These are phyloP conservation scores for Phrynosoma blainvillii DNA, from an alignment of 2,113 vertebrate species.

Conservation along the genomic window DNA sequence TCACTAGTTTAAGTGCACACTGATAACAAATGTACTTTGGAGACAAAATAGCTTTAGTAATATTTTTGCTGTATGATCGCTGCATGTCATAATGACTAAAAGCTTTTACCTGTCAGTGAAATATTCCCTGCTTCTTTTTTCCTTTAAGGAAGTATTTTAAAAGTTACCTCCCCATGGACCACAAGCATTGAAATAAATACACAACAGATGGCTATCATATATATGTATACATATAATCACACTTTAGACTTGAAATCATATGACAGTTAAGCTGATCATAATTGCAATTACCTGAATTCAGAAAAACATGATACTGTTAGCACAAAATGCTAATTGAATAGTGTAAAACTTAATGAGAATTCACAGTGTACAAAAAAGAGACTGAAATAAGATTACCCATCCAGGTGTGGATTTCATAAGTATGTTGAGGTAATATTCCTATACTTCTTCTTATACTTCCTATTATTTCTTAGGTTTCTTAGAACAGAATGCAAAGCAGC, in stretches of 20 bases:
- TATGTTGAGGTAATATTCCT: no score
- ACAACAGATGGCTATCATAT: conserved; percentile 32
- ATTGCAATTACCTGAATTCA: conserved; percentile 37
- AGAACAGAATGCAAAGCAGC: no score
- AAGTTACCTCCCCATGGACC: conserved; percentile 67
- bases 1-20: conserved; percentile 80
- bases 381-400: no score
- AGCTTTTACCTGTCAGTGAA: conserved; percentile 78
- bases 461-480: neutral
- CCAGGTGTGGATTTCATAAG: no score
- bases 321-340: conserved; percentile 38
- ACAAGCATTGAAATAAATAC: conserved; percentile 42
- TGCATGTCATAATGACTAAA: conserved; percentile 78
- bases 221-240: conserved; percentile 22
- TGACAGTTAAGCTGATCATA: neutral
- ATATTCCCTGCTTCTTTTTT: conserved; percentile 56
- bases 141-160: conserved; percentile 64
- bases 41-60: conserved; percentile 80
- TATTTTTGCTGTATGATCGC: conserved; percentile 80
- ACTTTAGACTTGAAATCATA: conserved; percentile 29
- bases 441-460: no score
- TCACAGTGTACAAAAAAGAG: neutral
- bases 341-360: conserved; percentile 9
- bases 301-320: conserved; percentile 53
- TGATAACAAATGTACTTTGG: conserved; percentile 80